Percentiles rank a stretch among this genome's conserved stretches.
phyloP scores from a whole-genome alignment of 2,797 vertebrate genomes.

The Myotis vivesi region DNA sequence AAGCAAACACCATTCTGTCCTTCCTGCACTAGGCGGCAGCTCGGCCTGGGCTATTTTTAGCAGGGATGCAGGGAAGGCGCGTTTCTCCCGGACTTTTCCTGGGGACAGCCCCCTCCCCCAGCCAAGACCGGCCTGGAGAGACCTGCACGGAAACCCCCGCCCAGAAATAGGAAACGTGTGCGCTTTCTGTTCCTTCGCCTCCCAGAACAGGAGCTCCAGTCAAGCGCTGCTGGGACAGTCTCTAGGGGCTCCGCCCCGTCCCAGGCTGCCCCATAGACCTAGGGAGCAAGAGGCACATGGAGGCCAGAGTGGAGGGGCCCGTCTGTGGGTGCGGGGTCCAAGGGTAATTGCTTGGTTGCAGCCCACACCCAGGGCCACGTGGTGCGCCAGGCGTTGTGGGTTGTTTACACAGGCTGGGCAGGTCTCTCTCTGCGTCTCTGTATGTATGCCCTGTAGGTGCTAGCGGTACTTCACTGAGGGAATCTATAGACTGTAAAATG shows the following conservation, averaged over 20 bases:
- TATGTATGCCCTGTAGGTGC: neutral
- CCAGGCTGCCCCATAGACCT: neutral
- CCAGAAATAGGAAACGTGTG: conserved; percentile 55
- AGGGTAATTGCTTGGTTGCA: neutral
- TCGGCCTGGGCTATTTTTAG: conserved; percentile 54
- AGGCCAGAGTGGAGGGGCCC: neutral
- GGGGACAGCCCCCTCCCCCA: neutral
- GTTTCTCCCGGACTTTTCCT: conserved; percentile 47
- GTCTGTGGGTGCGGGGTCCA: neutral
- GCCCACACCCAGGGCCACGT: neutral
- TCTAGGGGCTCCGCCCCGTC: neutral
- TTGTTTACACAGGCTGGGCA: neutral
- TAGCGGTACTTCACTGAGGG: neutral
- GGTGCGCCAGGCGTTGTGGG: neutral
- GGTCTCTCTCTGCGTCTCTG: neutral
- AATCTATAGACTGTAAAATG: neutral
- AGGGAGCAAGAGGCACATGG: neutral
- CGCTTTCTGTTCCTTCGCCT: conserved; percentile 64
- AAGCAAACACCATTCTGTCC: conserved; percentile 32
- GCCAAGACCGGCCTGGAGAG: neutral
- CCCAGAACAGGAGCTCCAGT: neutral
- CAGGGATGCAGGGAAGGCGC: conserved; percentile 16
- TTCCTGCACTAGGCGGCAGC: neutral
- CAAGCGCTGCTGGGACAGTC: neutral
- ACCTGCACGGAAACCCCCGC: conserved; percentile 47